Conservation (phyloP, 2,797 vertebrate genomes). For the Argya squamiceps region DNA sequence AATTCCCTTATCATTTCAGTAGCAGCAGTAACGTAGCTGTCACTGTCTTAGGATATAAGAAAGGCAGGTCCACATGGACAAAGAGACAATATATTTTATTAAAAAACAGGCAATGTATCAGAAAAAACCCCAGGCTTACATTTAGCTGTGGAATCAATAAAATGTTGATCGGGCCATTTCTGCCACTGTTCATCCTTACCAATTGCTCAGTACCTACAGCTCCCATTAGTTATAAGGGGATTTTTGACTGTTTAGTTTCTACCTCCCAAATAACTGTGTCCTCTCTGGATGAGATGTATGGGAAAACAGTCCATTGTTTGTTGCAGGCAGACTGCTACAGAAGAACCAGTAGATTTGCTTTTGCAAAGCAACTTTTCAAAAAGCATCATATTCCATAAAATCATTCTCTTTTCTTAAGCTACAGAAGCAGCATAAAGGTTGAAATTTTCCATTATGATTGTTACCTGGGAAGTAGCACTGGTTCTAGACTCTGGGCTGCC, state of each 20-base stretch:
- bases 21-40: neutral
- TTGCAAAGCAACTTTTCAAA: slow-evolving; percentile 70
- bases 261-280: neutral
- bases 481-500: slow-evolving; percentile 87
- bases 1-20: neutral
- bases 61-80: neutral
- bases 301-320: slow-evolving; percentile 11
- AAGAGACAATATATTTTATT: neutral
- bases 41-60: neutral
- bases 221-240: neutral
- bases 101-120: neutral
- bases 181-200: neutral
- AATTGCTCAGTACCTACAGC: neutral
- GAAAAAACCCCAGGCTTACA: neutral
- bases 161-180: neutral
- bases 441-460: slow-evolving; percentile 82
- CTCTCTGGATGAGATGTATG: neutral
- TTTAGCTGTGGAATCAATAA: neutral
- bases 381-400: slow-evolving; percentile 65
- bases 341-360: slow-evolving; percentile 71
- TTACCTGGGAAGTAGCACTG: slow-evolving; percentile 86
- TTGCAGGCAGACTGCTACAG: slow-evolving; percentile 52
- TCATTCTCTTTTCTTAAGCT: slow-evolving; percentile 86
- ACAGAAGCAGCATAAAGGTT: slow-evolving; percentile 84
- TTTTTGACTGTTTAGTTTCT: neutral